A percentile compares a stretch with the other conserved stretches of the same genome.
phyloP scores from a whole-genome alignment of 2,888 invertebrate genomes.

The Tetropium fuscum region DNA sequence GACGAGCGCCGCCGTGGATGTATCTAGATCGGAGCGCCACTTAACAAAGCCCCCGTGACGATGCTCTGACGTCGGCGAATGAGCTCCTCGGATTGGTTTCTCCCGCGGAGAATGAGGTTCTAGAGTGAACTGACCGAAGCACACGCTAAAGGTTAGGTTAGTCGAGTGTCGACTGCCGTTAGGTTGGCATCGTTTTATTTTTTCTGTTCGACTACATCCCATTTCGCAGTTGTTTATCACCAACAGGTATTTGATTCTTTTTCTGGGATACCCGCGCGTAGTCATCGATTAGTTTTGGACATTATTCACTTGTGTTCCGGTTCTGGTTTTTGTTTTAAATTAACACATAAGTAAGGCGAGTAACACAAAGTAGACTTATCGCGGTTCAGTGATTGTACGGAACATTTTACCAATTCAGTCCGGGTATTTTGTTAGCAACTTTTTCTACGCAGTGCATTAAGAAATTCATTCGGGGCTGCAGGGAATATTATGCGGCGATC shows the following conservation, averaged over 20 bases:
- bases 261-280: conserved; percentile 24
- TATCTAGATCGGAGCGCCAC: conserved; percentile 37
- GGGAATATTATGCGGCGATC: conserved; percentile 1
- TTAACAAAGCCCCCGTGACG: conserved; percentile 55
- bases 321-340: conserved; percentile 12
- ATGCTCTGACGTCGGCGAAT: conserved; percentile 50
- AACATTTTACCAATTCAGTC: conserved; percentile 34
- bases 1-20: conserved; percentile 4
- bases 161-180: conserved; percentile 56
- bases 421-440: conserved; percentile 26
- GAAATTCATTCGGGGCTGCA: conserved; percentile 10
- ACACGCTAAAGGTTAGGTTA: conserved; percentile 58
- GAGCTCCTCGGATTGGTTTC: conserved; percentile 52
- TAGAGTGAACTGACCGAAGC: conserved; percentile 60
- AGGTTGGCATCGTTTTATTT: conserved; percentile 19
- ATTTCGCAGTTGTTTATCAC: conserved; percentile 30
- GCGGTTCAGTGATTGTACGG: conserved; percentile 39
- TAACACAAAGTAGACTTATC: conserved; percentile 19
- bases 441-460: conserved; percentile 19
- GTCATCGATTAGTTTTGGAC: conserved; percentile 13
- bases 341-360: conserved; percentile 12
- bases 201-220: conserved; percentile 35
- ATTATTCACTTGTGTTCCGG: conserved; percentile 13
- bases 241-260: conserved; percentile 20
- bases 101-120: conserved; percentile 51